Conservation (phyloP, 2,113 vertebrate genomes). For the Toxotes chatareus region DNA sequence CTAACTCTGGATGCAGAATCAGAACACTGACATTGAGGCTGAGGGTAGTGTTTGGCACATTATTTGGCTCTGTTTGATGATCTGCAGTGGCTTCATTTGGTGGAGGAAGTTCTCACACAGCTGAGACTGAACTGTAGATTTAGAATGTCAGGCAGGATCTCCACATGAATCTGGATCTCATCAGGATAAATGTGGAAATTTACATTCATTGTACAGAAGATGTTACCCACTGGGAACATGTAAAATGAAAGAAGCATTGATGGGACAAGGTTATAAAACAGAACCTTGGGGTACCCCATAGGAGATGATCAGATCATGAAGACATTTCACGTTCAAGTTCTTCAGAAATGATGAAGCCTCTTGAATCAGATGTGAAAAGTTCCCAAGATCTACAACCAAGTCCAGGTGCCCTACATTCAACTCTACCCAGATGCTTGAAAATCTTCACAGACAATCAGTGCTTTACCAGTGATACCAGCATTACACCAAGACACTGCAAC, state of each 20-base stretch:
- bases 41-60: no score
- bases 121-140: neutral
- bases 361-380: no score
- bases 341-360: no score
- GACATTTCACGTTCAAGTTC: no score
- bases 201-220: neutral
- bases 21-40: no score
- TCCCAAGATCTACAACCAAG: no score
- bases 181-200: neutral
- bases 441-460: no score
- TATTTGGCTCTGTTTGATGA: no score
- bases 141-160: neutral
- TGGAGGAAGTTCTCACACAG: neutral
- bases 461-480: neutral
- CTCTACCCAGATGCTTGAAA: no score
- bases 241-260: neutral
- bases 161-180: constrained; percentile 9
- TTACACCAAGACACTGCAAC: neutral
- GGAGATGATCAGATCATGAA: neutral
- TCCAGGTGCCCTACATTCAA: no score
- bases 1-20: no score
- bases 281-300: neutral
- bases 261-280: neutral
- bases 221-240: neutral
- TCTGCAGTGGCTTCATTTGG: no score